Percentiles rank a stretch among this genome's conserved stretches.
These are phyloP conservation scores for Thalassarche chlororhynchos DNA, from an alignment of 2,113 vertebrate species.

Conservation along the genomic window DNA sequence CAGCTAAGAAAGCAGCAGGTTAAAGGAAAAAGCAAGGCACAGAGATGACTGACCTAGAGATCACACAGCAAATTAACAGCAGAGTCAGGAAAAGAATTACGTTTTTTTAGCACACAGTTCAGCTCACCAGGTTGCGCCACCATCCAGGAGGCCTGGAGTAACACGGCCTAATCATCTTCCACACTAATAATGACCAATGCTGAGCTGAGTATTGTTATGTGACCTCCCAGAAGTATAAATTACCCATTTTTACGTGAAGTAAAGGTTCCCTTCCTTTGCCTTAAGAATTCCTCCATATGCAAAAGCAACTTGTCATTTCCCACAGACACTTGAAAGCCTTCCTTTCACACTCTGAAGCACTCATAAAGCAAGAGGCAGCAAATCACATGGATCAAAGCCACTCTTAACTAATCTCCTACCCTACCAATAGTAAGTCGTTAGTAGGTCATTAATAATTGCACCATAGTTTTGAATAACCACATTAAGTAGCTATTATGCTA, in stretches of 20 bases:
- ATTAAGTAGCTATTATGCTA: not conserved
- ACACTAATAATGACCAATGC: not conserved
- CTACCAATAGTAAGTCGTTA: not conserved
- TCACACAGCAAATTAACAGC: not conserved
- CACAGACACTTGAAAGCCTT: not conserved
- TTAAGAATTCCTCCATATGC: not conserved
- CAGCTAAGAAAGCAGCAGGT: not conserved
- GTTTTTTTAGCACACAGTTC: not conserved
- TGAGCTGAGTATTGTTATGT: not conserved
- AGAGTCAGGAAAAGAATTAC: not conserved
- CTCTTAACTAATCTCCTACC: not conserved
- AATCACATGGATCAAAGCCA: not conserved
- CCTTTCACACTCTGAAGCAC: not conserved
- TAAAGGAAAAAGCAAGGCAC: not conserved
- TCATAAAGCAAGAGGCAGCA: not conserved
- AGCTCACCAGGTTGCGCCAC: not conserved
- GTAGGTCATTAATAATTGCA: not conserved
- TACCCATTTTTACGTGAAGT: not conserved
- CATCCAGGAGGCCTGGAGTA: not conserved
- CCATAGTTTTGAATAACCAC: not conserved
- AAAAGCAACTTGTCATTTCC: not conserved
- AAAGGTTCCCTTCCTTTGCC: not conserved
- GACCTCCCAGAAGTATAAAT: not conserved
- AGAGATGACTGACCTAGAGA: not conserved
- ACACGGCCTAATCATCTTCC: not conserved